These are phyloP conservation scores for Callaeas wilsoni DNA, from an alignment of 2,113 vertebrate genomes.

Conservation along the genomic window DNA sequence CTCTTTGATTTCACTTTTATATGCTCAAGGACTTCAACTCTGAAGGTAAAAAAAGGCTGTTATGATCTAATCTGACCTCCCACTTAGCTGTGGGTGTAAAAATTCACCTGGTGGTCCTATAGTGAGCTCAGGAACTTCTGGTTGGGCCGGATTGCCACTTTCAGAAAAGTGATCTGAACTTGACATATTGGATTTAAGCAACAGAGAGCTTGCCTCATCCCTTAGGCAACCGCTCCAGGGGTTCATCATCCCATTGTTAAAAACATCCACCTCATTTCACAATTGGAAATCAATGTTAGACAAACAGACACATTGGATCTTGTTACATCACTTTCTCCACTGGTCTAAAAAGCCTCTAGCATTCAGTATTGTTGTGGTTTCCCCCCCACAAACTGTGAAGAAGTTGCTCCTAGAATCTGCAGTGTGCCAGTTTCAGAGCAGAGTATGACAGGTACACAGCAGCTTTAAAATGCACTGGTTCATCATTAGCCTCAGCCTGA, in stretches of 20 bases:
- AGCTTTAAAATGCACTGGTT: neutral
- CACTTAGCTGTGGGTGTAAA: neutral
- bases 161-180: neutral
- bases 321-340: neutral
- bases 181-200: neutral
- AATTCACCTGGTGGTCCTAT: neutral
- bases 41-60: neutral
- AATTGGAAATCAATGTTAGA: constrained; percentile 26
- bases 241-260: neutral
- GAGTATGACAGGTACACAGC: neutral
- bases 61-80: neutral
- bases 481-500: neutral
- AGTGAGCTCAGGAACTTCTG: neutral
- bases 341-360: neutral
- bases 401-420: neutral
- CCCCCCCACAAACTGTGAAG: neutral
- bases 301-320: constrained; percentile 1
- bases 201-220: neutral
- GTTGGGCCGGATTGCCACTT: neutral
- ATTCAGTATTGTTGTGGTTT: neutral
- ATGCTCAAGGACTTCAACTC: neutral
- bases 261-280: constrained; percentile 4
- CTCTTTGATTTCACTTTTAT: neutral
- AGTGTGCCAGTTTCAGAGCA: neutral
- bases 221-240: neutral